These are phyloP conservation scores for Stegodyphus mimosarum DNA, from an alignment of 1,140 invertebrate species.

Conservation along the genomic window DNA sequence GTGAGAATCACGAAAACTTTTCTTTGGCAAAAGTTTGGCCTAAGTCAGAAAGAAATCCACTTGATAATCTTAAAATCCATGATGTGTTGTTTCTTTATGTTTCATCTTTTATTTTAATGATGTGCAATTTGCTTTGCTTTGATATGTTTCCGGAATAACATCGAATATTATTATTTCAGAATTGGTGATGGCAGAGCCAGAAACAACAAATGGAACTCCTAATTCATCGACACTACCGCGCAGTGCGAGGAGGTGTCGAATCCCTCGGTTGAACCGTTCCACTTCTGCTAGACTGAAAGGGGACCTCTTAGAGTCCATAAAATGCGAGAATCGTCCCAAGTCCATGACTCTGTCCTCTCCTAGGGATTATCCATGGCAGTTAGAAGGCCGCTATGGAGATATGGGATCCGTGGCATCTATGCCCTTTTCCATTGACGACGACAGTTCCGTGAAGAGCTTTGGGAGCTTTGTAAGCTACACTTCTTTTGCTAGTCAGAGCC, in stretches of 20 bases:
- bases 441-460: slow-evolving; percentile 80
- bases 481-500: slow-evolving; percentile 73
- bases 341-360: slow-evolving; percentile 21
- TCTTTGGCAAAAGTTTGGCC: too few relatives aligned
- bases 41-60: too few relatives aligned
- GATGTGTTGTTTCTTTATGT: too few relatives aligned
- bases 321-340: slow-evolving; percentile 6
- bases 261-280: slow-evolving; percentile 45
- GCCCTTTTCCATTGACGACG: slow-evolving; percentile 76
- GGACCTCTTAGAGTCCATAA: not conserved
- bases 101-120: too few relatives aligned
- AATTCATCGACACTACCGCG: slow-evolving; percentile 38
- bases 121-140: too few relatives aligned
- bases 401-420: slow-evolving; percentile 68
- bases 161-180: not conserved
- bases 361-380: slow-evolving; percentile 21
- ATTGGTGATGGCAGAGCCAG: slow-evolving; percentile 53
- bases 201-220: slow-evolving; percentile 4
- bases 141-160: too few relatives aligned
- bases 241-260: slow-evolving; percentile 36
- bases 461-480: slow-evolving; percentile 79
- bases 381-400: slow-evolving; percentile 6
- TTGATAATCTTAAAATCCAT: too few relatives aligned
- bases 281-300: slow-evolving; percentile 11
- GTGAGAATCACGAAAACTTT: too few relatives aligned